A percentile compares a stretch with the other conserved stretches of the same genome.
Evolutionary conservation across 2,113 vertebrate species (phyloP).

Genomic region (Edolisoma coerulescens): DNA sequence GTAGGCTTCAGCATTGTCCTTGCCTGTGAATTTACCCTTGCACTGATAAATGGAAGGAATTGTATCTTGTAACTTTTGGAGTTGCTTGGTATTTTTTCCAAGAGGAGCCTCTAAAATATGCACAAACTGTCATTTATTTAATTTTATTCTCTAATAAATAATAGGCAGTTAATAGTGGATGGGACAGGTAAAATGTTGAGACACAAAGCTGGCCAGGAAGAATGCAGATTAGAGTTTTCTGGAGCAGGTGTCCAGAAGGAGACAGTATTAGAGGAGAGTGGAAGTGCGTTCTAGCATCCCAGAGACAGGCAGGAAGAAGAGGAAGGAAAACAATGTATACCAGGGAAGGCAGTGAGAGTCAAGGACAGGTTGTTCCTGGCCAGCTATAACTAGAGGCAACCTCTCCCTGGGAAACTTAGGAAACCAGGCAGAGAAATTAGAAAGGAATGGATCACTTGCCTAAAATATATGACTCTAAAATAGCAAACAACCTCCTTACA

Average conservation of each 20-base stretch:
- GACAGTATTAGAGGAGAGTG: neutral
- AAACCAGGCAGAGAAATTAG: neutral
- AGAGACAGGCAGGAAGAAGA: neutral
- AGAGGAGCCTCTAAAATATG: slow-evolving; percentile 24
- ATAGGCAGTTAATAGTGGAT: slow-evolving; percentile 2
- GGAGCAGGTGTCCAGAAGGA: neutral
- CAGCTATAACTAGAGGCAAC: neutral
- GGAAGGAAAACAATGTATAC: neutral
- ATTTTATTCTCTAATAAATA: slow-evolving; percentile 59
- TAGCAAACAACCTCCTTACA: neutral
- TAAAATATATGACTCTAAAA: neutral
- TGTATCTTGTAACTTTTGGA: neutral
- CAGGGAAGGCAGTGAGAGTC: neutral
- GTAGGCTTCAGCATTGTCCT: slow-evolving; percentile 30
- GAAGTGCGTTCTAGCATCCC: neutral
- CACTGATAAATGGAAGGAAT: slow-evolving; percentile 33
- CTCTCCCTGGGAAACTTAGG: neutral
- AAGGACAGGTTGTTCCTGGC: neutral
- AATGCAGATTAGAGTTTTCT: neutral
- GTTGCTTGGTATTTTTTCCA: neutral
- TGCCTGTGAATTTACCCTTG: slow-evolving; percentile 48
- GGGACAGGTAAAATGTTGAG: slow-evolving; percentile 5
- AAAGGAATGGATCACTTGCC: neutral
- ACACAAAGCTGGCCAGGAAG: neutral
- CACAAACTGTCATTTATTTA: slow-evolving; percentile 9